A percentile compares a stretch with the other conserved stretches of the same genome.
Evolutionary conservation across 2,113 vertebrate species (phyloP).

Genomic region (Ophiodon elongatus): DNA sequence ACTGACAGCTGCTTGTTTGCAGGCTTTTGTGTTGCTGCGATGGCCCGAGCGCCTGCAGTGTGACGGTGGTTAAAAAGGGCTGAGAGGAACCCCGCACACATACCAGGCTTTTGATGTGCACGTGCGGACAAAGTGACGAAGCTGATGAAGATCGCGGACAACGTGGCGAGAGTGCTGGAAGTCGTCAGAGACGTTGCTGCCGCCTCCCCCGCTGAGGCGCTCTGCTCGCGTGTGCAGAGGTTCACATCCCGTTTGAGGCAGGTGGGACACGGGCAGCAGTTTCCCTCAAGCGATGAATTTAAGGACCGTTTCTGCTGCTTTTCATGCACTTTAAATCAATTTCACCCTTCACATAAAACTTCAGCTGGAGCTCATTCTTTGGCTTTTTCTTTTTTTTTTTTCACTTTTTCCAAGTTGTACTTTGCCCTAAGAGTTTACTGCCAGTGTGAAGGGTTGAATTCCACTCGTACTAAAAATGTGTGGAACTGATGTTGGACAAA

Average conservation of each 20-base stretch:
- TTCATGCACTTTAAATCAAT: conserved; percentile 1
- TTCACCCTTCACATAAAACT: conserved; percentile 13
- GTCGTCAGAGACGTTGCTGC: too few relatives aligned
- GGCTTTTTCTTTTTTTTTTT: too few relatives aligned
- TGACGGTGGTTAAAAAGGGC: too few relatives aligned
- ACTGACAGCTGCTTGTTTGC: too few relatives aligned
- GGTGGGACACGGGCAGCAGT: neutral
- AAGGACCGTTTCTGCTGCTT: neutral
- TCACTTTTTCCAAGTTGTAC: neutral
- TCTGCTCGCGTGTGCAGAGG: neutral
- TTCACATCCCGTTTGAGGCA: neutral
- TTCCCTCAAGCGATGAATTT: neutral
- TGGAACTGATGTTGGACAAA: neutral
- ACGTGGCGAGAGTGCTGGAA: too few relatives aligned
- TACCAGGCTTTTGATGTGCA: too few relatives aligned
- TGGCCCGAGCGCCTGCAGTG: too few relatives aligned
- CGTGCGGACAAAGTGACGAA: too few relatives aligned
- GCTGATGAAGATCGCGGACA: too few relatives aligned
- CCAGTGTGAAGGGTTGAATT: neutral
- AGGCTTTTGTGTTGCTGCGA: too few relatives aligned
- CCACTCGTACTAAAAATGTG: neutral
- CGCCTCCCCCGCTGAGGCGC: too few relatives aligned
- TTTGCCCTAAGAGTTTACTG: neutral
- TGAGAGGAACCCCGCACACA: too few relatives aligned
- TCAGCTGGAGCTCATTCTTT: conserved; percentile 23